These are phyloP conservation scores for Mycetomoellerius zeteki DNA, from an alignment of 1,140 invertebrate genomes.

Conservation along the genomic window DNA sequence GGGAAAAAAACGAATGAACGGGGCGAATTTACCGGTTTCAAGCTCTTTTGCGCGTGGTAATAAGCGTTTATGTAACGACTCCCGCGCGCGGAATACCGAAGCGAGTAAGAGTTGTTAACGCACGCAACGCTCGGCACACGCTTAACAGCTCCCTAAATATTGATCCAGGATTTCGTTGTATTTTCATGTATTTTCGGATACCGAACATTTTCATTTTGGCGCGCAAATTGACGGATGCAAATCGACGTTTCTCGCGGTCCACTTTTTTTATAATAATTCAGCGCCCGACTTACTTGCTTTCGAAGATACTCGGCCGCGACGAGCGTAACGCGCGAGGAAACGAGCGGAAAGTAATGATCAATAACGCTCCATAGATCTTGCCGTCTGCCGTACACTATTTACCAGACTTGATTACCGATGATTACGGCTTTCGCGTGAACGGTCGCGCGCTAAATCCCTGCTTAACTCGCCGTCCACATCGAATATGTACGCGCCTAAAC, in stretches of 20 bases:
- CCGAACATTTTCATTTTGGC: neutral
- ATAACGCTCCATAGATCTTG: neutral
- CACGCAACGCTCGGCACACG: neutral
- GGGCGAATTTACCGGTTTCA: constrained; percentile 7
- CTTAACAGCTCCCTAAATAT: neutral
- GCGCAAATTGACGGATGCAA: neutral
- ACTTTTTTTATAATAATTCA: constrained; percentile 40
- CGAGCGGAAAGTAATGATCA: constrained; percentile 26
- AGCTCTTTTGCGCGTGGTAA: neutral
- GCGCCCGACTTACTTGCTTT: constrained; percentile 3
- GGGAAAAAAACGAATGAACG: constrained; percentile 1
- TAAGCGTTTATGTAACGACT: constrained; percentile 38
- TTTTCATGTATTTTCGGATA: neutral
- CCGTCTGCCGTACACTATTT: constrained; percentile 2
- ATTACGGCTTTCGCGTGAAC: constrained; percentile 37
- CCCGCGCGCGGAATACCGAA: neutral
- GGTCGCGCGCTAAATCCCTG: constrained; percentile 3
- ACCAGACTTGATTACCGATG: constrained; percentile 22
- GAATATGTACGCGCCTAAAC: constrained; percentile 6
- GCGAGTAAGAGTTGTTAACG: neutral
- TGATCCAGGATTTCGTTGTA: neutral
- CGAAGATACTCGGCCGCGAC: constrained; percentile 11
- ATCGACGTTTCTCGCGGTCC: constrained; percentile 4
- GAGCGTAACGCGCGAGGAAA: neutral
- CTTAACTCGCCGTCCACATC: constrained; percentile 19